Base-by-base conservation (phyloP, 2,113 vertebrate species). In the Amphiprion ocellaris region DNA sequence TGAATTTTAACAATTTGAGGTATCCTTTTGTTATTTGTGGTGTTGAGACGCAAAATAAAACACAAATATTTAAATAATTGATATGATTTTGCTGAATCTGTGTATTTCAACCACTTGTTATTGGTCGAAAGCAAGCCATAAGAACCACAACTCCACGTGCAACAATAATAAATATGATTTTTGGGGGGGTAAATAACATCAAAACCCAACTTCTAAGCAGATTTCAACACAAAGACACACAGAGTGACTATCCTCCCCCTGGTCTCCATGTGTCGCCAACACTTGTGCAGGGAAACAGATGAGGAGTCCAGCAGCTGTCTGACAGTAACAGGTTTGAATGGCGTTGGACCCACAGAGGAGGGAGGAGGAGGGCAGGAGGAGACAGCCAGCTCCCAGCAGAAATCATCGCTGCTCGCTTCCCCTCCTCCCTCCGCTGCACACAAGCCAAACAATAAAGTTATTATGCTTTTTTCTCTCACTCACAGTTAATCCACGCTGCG, bases 301-400 rank as follows among this genome's bases (percentile, higher is more conserved):
- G 82, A 79, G 28, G 79, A 64, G 69, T 21, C 33, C 33, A 68
- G 3, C 89, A 92, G 87, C 89, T 92, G 90, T 23, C 56, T 1
- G 17, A 78, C 71, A 37, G 39, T 15, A 63, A 68, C 77, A 83
- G 77, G 69, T 79, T 33, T 68, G 59, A 85, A 66, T 76, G 77
- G 62, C 23, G 19, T 9, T 0, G 65, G 58, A 23, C 5, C 39
- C 33, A 21, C 15, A 33, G 44, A 1, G 5, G 9, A 26, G 14
- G 37, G 21, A 23, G 52, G 47, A 9, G 47, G 56, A 4, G 28
- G 12, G 50, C 4, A 2, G 17, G 28, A 14, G 10, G 6, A 0
- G 33, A 3, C n/a, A 37, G 6, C 4, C 28, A 41, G 0, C 14
- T 61, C 30, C 60, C 44, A 23, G 58, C 63, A n/a, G n/a, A 46